Base-by-base conservation (phyloP, 2,888 invertebrate species). In the Diadegma fenestrale region DNA sequence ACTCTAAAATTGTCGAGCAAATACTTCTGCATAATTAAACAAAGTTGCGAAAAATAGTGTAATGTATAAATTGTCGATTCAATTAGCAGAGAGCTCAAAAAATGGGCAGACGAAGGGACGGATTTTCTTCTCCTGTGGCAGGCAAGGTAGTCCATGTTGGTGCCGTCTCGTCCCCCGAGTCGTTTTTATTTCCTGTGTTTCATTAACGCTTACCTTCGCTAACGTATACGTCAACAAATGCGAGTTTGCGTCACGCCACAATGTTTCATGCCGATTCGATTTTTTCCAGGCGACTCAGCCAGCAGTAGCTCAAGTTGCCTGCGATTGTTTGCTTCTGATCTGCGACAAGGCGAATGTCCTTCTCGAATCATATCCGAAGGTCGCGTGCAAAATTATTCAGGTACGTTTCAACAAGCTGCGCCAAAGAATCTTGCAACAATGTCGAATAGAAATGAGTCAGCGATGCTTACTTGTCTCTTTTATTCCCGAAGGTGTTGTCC, bases 301-400 rank as follows among this genome's bases (percentile, higher is more conserved):
- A 93, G 96, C 96, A 43, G 97, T 98, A 80, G 97, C 97, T 19
- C 97, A 98, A 94, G 96, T 98, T 19, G 97, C 98, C 4, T 97
- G 97, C 90, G 98, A 98, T 93, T 96, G 97, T 89, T 94, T 98
- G 81, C 94, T 97, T 88, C 95, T 97, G 87, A 94, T 98, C 66
- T 97, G 97, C 87, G 97, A 98, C 93, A 97, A 97, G 94, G 96
- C 97, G 0, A 96, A 96, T 82, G 95, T 96, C 79, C 95, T 98
- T 71, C 95, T 97, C 88, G 94, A 95, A 69, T 94, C 95, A 83
- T 97, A 97, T 93, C 97, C 98, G 0, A 96, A 97, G 85, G 94
- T 97, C 81, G 96, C 96, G 79, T 95, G 95, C 93, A 95, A 95
- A 94, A 95, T 95, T 83, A 94, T 95, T 88, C 95, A 95, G 93